These are phyloP conservation scores for Standfussiana lucernea DNA, from an alignment of 2,888 invertebrate species.

Conservation along the genomic window DNA sequence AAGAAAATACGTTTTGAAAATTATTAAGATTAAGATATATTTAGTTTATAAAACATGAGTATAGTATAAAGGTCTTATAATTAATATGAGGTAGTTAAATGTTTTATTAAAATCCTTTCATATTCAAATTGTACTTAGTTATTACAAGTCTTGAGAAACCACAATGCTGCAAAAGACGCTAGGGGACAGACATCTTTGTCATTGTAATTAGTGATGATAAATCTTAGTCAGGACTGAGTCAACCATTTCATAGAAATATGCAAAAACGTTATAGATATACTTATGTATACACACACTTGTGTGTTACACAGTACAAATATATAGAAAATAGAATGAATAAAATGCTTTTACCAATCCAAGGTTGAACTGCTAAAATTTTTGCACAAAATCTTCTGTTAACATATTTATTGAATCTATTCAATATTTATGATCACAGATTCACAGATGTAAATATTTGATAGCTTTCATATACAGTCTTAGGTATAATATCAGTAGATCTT, in stretches of 20 bases:
- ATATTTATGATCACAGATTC: conserved; percentile 16
- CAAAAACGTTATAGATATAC: not conserved
- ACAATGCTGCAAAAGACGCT: not conserved
- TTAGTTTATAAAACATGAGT: too few relatives aligned
- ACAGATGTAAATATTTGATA: conserved; percentile 10
- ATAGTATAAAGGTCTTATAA: too few relatives aligned
- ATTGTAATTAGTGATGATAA: conserved; percentile 30
- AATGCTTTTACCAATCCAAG: conserved; percentile 13
- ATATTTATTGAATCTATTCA: conserved; percentile 30
- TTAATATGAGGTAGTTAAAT: too few relatives aligned
- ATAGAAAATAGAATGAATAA: conserved; percentile 3
- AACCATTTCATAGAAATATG: conserved; percentile 31
- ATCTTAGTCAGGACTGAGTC: conserved; percentile 39
- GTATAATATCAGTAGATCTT: not conserved
- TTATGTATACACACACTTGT: not conserved
- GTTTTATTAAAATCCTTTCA: too few relatives aligned
- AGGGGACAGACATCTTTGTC: not conserved
- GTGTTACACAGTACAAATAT: not conserved
- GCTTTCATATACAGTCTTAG: conserved; percentile 7
- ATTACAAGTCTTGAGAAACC: not conserved
- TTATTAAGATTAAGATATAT: too few relatives aligned
- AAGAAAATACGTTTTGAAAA: not conserved
- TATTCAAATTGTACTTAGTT: not conserved
- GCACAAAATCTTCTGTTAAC: conserved; percentile 5
- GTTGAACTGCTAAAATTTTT: not conserved